Percentiles rank a stretch among this genome's conserved stretches.
phyloP scores from a whole-genome alignment of 2,113 vertebrate species.

The Trinectes maculatus region DNA sequence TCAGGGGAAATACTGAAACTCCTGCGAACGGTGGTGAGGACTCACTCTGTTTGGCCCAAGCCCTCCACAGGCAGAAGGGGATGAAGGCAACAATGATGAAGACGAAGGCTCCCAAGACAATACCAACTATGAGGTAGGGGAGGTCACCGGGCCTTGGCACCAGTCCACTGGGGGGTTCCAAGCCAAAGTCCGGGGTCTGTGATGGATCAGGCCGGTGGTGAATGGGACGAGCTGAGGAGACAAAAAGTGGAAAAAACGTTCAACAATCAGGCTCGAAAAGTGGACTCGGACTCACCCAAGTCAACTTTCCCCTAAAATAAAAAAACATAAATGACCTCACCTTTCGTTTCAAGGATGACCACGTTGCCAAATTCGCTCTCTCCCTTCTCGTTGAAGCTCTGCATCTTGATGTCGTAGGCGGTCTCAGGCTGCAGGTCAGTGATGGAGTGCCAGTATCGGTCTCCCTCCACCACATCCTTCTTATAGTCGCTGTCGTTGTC shows the following conservation, averaged over 20 bases:
- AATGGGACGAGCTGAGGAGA: constrained; percentile 81
- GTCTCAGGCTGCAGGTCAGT: constrained; percentile 96
- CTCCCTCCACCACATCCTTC: constrained; percentile 95
- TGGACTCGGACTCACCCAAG: too few relatives aligned
- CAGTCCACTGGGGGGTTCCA: constrained; percentile 65
- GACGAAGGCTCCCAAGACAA: constrained; percentile 91
- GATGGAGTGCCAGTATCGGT: constrained; percentile 96
- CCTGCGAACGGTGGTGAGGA: neutral
- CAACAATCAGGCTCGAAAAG: neutral
- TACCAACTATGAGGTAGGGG: constrained; percentile 92
- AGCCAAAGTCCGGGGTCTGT: constrained; percentile 59
- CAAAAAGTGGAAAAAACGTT: neutral
- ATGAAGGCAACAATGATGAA: constrained; percentile 96
- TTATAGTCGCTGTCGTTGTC: constrained; percentile 99
- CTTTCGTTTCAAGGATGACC: constrained; percentile 98
- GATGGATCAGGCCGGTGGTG: constrained; percentile 77
- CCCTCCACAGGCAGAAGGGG: constrained; percentile 96
- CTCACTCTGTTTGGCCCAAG: constrained; percentile 98
- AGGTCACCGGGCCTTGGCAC: constrained; percentile 91
- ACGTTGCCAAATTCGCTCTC: constrained; percentile 98
- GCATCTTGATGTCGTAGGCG: constrained; percentile 98
- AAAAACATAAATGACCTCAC: constrained; percentile 63
- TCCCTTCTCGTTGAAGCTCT: constrained; percentile 95
- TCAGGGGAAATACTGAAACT: neutral
- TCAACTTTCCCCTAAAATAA: too few relatives aligned